These are phyloP conservation scores for Eilema caniola DNA, from an alignment of 2,888 invertebrate species.

Conservation along the genomic window DNA sequence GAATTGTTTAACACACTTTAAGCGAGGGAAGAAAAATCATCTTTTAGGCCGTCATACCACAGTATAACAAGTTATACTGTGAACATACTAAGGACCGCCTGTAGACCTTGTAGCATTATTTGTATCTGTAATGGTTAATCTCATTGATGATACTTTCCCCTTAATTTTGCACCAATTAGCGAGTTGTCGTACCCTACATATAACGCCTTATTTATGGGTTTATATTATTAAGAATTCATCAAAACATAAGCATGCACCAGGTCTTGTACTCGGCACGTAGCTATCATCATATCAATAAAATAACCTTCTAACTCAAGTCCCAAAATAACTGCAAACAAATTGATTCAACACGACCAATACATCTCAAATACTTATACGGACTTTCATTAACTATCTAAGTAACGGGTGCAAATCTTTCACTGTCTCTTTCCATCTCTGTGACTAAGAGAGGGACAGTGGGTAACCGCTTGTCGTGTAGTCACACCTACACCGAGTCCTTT, in stretches of 20 bases:
- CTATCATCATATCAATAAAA: not conserved
- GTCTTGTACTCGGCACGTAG: not conserved
- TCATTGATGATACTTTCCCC: too few relatives aligned
- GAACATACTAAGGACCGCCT: too few relatives aligned
- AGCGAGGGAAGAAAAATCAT: too few relatives aligned
- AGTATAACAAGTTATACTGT: too few relatives aligned
- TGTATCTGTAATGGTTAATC: too few relatives aligned
- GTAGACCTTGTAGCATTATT: too few relatives aligned
- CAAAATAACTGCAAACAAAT: constrained; percentile 5
- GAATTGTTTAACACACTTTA: too few relatives aligned
- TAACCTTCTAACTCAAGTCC: not conserved
- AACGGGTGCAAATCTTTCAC: constrained; percentile 57
- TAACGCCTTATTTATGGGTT: not conserved
- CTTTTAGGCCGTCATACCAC: too few relatives aligned
- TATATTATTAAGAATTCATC: not conserved
- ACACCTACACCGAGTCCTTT: constrained; percentile 54
- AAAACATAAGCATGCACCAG: not conserved
- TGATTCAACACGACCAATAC: constrained; percentile 17
- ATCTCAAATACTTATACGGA: constrained; percentile 51
- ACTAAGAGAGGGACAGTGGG: constrained; percentile 45
- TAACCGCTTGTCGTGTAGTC: constrained; percentile 29
- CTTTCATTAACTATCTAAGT: constrained; percentile 51
- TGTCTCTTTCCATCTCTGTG: constrained; percentile 41
- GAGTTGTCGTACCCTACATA: too few relatives aligned
- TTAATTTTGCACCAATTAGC: too few relatives aligned